Conservation (phyloP, 92 coral and sea anemone genomes). For the Porites evermanni region DNA sequence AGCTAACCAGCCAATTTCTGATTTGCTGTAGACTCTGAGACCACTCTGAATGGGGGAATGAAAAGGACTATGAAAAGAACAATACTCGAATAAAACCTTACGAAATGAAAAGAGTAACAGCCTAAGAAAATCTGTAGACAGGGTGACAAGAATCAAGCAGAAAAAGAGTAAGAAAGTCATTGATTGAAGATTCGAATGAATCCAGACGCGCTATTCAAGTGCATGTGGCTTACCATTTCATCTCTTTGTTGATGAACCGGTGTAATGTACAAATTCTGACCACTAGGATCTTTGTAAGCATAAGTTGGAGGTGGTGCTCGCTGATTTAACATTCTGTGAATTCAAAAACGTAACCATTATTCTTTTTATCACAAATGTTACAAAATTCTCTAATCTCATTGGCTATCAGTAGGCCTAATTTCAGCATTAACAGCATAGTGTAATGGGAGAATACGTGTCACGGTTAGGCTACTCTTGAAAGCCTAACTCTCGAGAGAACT, state of each 20-base stretch:
- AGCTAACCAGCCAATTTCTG: too few relatives aligned
- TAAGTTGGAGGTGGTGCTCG: conserved; percentile 75
- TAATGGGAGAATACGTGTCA: too few relatives aligned
- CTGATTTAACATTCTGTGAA: conserved; percentile 77
- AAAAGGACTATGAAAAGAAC: background rate
- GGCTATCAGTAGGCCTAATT: too few relatives aligned
- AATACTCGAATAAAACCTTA: background rate
- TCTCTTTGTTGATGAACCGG: conserved; percentile 95
- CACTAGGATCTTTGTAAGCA: conserved; percentile 88
- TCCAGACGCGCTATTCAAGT: background rate
- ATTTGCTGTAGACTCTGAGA: too few relatives aligned
- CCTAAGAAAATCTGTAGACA: background rate
- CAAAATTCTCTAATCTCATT: too few relatives aligned
- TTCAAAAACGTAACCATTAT: background rate
- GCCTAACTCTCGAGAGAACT: too few relatives aligned
- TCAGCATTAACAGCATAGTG: too few relatives aligned
- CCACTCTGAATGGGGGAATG: background rate
- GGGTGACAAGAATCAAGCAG: background rate
- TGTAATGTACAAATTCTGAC: conserved; percentile 87
- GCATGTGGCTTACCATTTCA: conserved; percentile 72
- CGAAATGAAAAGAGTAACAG: background rate
- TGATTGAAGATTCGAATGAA: background rate
- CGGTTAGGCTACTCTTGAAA: too few relatives aligned
- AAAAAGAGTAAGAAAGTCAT: background rate
- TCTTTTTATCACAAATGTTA: too few relatives aligned